Conservation (phyloP, 2,797 vertebrate genomes). For the Muraenolepis orangiensis region DNA sequence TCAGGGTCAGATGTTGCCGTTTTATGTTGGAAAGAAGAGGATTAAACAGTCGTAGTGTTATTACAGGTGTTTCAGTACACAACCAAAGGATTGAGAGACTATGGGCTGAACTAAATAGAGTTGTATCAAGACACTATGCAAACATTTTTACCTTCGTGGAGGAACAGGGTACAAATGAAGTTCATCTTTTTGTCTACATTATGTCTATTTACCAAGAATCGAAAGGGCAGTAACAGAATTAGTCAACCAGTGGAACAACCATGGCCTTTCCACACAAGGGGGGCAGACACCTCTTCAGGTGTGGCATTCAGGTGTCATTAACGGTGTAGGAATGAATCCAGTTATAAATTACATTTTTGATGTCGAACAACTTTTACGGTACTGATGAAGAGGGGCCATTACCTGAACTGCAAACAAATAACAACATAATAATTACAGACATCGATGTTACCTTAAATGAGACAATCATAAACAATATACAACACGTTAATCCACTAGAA, state of each 20-base stretch:
- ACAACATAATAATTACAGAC: constrained; percentile 24
- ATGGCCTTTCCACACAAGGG: constrained; percentile 27
- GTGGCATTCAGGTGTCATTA: constrained; percentile 21
- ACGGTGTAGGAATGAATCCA: neutral
- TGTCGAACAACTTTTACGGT: no score
- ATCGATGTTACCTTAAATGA: constrained; percentile 16
- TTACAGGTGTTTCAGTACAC: constrained; percentile 16
- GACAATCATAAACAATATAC: constrained; percentile 14
- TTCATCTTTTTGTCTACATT: constrained; percentile 14
- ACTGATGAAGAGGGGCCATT: constrained; percentile 11
- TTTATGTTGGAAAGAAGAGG: constrained; percentile 17
- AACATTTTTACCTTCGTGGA: constrained; percentile 26
- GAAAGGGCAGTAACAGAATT: constrained; percentile 18
- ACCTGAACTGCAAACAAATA: constrained; percentile 16
- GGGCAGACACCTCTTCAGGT: constrained; percentile 14
- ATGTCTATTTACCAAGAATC: constrained; percentile 14
- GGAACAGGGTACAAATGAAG: constrained; percentile 12
- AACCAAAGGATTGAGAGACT: constrained; percentile 26
- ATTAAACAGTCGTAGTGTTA: constrained; percentile 13
- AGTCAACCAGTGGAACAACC: constrained; percentile 19
- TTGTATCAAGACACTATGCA: constrained; percentile 20
- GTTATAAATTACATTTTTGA: neutral
- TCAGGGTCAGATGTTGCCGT: constrained; percentile 21
- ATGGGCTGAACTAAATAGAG: constrained; percentile 25
- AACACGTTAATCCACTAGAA: constrained; percentile 17